Conservation (phyloP, 1,140 invertebrate species). For the Kradibia gibbosae region DNA sequence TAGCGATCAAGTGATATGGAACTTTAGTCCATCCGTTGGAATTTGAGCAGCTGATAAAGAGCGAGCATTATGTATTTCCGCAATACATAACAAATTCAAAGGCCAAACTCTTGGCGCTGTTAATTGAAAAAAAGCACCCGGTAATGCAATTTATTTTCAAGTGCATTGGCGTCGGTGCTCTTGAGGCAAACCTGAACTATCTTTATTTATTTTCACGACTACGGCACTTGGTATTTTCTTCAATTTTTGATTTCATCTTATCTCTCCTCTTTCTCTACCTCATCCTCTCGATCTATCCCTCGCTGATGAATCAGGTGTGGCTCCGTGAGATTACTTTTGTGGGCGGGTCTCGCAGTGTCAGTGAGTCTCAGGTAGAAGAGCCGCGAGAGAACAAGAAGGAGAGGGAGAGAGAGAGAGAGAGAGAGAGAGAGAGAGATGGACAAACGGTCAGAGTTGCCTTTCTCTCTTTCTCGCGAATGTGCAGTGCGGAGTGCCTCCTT, state of each 20-base stretch:
- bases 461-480: slow-evolving; percentile 6
- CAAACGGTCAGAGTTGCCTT: neutral
- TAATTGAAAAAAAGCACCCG: neutral
- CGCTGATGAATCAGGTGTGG: slow-evolving; percentile 72
- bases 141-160: slow-evolving; percentile 6
- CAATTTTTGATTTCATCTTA: slow-evolving; percentile 18
- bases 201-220: slow-evolving; percentile 37
- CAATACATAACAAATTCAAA: neutral
- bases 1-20: neutral
- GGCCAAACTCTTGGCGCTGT: neutral
- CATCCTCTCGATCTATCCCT: slow-evolving; percentile 64
- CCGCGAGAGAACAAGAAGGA: neutral
- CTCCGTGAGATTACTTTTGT: slow-evolving; percentile 72
- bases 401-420: slow-evolving; percentile 11
- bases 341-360: slow-evolving; percentile 70
- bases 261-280: slow-evolving; percentile 18
- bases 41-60: neutral
- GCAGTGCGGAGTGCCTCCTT: slow-evolving; percentile 15
- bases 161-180: neutral
- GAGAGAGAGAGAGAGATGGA: neutral
- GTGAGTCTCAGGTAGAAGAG: slow-evolving; percentile 67
- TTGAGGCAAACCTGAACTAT: neutral
- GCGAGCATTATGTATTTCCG: neutral
- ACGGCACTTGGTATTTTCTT: slow-evolving; percentile 5
- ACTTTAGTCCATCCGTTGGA: neutral